Evolutionary conservation across 2,888 invertebrate genomes (phyloP), one percentile per base, ranked within the genome.

Genomic region (Sialis lutaria): DNA sequence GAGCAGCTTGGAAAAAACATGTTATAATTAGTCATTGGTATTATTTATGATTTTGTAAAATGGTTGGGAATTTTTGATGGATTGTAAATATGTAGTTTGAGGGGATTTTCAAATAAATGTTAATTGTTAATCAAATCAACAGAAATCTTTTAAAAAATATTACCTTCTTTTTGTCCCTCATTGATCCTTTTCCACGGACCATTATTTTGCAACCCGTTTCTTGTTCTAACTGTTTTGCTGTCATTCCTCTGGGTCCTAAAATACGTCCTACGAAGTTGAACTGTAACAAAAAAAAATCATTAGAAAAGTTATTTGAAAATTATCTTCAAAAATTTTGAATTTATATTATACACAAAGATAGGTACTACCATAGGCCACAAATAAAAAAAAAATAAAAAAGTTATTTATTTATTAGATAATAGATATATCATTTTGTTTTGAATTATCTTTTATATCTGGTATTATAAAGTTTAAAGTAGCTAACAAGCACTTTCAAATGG

Each of bases 131-230:
- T 22, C 30, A 30, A 8, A 7, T 32, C 32, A 13, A n/a, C 2
- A 10, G n/a, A 12, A 22, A 31, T 30, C 9, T 12, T 31, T 12
- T 7, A 30, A 12, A 10, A 43, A 31, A 31, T 22, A n/a, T 42
- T 75, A 96, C 97, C 90, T 97, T 97, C 74, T 93, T 92, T 77
- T 96, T 96, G 69, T 97, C 96, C 68, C 97, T 77, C 96, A 97
- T 97, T 50, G 96, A 96, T 53, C 97, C 97, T 71, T 93, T 93
- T 65, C 98, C 97, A 74, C 98, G 80, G 62, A 98, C 96, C 98
- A 98, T 98, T 63, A 98, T 97, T 81, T 98, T 99, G 74, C 98
- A 99, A 58, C 97, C 97, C 59, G 98, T 98, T 75, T 97, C 97
- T 73, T 96, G 93, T 72, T 98, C 98, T 67, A 98, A 73, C 75